phyloP scores from a whole-genome alignment of 2,113 vertebrate species.

The Eolophus roseicapilla region DNA sequence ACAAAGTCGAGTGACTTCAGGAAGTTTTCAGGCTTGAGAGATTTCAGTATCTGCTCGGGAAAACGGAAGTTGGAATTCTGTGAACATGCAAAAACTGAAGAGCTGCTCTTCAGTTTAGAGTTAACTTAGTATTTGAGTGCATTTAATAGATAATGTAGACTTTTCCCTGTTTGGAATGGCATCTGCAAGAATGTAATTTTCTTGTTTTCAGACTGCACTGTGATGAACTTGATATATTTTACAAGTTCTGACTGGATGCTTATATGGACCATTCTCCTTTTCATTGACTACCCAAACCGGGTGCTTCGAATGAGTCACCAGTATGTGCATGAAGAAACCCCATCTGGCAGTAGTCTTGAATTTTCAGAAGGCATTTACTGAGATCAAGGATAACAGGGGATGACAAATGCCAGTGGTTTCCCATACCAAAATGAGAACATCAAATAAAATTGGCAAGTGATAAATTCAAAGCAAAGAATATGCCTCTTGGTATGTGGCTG shows the following conservation, averaged over 20 bases:
- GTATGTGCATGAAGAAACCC: not conserved
- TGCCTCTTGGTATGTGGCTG: not conserved
- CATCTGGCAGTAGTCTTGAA: not conserved
- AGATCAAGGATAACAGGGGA: not conserved
- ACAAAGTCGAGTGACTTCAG: not conserved
- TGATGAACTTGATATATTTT: not conserved
- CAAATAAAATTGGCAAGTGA: not conserved
- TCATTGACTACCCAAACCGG: accelerated
- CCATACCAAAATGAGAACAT: not conserved
- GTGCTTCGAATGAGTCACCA: not conserved
- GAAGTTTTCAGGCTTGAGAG: constrained; percentile 8
- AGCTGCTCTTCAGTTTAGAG: not conserved
- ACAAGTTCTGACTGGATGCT: not conserved
- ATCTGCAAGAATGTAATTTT: not conserved
- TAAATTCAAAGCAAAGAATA: not conserved
- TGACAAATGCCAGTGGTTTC: not conserved
- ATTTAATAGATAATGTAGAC: not conserved
- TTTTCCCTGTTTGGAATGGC: not conserved
- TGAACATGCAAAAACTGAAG: not conserved
- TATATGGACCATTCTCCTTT: not conserved
- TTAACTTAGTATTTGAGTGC: not conserved
- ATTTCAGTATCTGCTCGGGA: not conserved
- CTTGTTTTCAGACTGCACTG: not conserved
- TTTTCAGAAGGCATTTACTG: not conserved
- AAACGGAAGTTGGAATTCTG: not conserved